A percentile compares a stretch with the other conserved stretches of the same genome.
Conservation (phyloP, 2,888 invertebrate genomes). For the Idaea biselata region DNA sequence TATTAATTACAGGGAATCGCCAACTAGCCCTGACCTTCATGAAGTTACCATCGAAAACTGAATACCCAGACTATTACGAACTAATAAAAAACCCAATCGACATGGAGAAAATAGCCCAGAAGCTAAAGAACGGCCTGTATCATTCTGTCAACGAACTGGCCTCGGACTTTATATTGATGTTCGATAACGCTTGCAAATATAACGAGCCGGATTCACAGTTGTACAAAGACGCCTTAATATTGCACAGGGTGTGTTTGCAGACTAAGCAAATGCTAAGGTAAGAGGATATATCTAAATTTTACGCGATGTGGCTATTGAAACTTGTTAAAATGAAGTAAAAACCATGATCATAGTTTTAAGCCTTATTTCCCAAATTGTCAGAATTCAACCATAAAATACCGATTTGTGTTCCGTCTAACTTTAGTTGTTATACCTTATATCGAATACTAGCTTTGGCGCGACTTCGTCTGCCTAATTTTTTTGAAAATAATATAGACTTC, state of each 20-base stretch:
- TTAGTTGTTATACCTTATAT: no score
- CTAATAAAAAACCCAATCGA: slow-evolving; percentile 98
- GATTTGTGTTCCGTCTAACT: no score
- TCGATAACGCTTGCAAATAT: slow-evolving; percentile 97
- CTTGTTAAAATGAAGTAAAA: no score
- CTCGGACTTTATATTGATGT: slow-evolving; percentile 94
- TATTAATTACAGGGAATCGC: slow-evolving; percentile 83
- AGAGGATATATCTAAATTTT: not conserved
- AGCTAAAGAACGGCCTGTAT: slow-evolving; percentile 88
- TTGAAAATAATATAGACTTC: no score
- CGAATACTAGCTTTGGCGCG: no score
- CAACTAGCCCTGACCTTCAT: slow-evolving; percentile 96
- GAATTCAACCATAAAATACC: no score
- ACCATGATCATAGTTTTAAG: no score
- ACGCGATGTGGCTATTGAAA: no score
- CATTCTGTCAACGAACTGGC: slow-evolving; percentile 92
- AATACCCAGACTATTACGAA: slow-evolving; percentile 98
- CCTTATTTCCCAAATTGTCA: no score
- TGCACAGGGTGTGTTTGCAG: slow-evolving; percentile 95
- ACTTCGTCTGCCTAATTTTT: no score
- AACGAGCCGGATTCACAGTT: slow-evolving; percentile 99
- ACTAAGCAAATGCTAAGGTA: slow-evolving; percentile 92
- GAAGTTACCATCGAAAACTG: slow-evolving; percentile 95
- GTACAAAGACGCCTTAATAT: slow-evolving; percentile 96
- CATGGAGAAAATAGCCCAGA: slow-evolving; percentile 95